A percentile compares a stretch with the other conserved stretches of the same genome.
phyloP scores from a whole-genome alignment of 2,888 invertebrate genomes.

The Apotomis betuletana region DNA sequence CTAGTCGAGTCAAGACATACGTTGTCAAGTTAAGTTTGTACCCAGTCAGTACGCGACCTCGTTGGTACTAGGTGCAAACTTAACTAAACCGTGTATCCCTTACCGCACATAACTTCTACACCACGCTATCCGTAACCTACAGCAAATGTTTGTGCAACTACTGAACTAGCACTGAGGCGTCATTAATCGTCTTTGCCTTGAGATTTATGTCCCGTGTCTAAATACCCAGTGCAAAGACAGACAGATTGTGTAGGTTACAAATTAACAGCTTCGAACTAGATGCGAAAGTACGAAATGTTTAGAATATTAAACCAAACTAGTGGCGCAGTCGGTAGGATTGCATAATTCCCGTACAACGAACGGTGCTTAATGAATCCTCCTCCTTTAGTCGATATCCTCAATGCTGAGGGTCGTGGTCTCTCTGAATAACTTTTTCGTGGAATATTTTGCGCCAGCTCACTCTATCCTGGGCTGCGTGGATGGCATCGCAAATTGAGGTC shows the following conservation, averaged over 20 bases:
- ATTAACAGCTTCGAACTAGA: too few relatives aligned
- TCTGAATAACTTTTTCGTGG: too few relatives aligned
- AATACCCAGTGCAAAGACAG: not conserved
- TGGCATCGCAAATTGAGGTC: too few relatives aligned
- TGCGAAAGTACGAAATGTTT: too few relatives aligned
- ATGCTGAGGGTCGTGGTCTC: too few relatives aligned
- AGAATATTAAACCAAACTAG: too few relatives aligned
- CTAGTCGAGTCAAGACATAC: not conserved
- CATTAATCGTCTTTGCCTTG: conserved; percentile 5
- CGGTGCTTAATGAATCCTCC: too few relatives aligned
- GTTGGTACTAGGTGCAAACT: not conserved
- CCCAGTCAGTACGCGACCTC: not conserved
- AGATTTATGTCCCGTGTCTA: conserved; percentile 2
- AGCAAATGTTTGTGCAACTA: conserved; percentile 12
- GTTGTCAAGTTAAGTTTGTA: not conserved
- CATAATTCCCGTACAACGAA: too few relatives aligned
- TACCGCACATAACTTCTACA: conserved; percentile 1
- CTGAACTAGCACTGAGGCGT: conserved; percentile 14
- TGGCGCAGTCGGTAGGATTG: too few relatives aligned
- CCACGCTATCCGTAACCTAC: not conserved
- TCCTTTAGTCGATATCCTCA: too few relatives aligned
- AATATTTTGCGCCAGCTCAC: too few relatives aligned
- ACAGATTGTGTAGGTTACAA: not conserved
- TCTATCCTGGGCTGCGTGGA: too few relatives aligned
- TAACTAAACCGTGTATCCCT: not conserved